Evolutionary conservation across 2,113 vertebrate species (phyloP).

Genomic region (Danionella cerebrum): DNA sequence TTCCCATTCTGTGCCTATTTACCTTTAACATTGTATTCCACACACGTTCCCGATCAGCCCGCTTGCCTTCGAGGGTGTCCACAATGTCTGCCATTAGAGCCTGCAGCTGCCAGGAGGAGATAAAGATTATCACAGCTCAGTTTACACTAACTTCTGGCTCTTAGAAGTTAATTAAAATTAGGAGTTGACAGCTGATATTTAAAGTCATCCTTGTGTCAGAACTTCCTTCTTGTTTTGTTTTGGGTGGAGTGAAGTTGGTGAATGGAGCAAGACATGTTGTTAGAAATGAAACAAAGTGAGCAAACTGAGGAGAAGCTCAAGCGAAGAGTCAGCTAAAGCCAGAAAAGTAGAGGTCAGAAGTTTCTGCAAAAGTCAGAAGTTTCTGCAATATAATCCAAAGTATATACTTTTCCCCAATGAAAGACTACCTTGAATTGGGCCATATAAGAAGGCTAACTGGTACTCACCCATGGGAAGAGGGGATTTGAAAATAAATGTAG

Average conservation of each 20-base stretch:
- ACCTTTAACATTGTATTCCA: constrained; percentile 74
- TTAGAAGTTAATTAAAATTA: constrained; percentile 87
- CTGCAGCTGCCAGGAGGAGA: constrained; percentile 75
- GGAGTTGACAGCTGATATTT: constrained; percentile 80
- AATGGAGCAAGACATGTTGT: background rate
- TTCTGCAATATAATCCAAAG: no score
- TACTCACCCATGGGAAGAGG: no score
- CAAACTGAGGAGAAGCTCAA: constrained; percentile 46
- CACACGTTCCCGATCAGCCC: constrained; percentile 54
- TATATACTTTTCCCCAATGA: no score
- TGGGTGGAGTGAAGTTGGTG: background rate
- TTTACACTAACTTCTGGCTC: constrained; percentile 75
- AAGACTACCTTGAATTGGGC: no score
- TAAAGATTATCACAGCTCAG: constrained; percentile 76
- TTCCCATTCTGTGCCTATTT: constrained; percentile 52
- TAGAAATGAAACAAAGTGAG: constrained; percentile 25
- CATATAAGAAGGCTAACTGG: no score
- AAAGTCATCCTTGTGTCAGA: constrained; percentile 70
- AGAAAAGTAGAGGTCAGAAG: no score
- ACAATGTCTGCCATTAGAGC: constrained; percentile 75
- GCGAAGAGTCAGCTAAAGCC: no score
- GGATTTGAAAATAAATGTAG: no score
- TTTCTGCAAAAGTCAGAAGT: no score
- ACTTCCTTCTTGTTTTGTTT: constrained; percentile 48
- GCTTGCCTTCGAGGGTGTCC: constrained; percentile 74